A percentile compares a stretch with the other conserved stretches of the same genome.
Conservation (phyloP, 2,888 invertebrate species). For the Pyrrhia umbra region DNA sequence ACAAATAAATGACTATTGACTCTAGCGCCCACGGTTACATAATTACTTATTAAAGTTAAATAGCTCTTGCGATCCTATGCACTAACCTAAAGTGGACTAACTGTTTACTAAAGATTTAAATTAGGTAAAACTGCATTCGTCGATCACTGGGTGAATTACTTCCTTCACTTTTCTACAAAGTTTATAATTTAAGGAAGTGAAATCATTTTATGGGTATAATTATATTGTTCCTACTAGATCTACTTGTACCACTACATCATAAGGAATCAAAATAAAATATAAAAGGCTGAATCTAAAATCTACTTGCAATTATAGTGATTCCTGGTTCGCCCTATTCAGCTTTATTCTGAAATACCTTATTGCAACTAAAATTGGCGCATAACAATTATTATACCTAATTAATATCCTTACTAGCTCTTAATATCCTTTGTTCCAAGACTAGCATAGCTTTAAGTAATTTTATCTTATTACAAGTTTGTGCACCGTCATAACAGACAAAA, state of each 20-base stretch:
- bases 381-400: too few relatives aligned
- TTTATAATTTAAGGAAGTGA: too few relatives aligned
- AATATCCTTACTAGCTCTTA: not conserved
- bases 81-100: conserved; percentile 2
- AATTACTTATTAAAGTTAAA: conserved; percentile 35
- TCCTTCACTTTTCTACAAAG: too few relatives aligned
- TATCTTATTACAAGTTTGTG: conserved; percentile 30
- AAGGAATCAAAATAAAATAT: too few relatives aligned
- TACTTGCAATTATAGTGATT: too few relatives aligned
- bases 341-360: too few relatives aligned
- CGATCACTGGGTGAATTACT: not conserved
- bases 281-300: too few relatives aligned
- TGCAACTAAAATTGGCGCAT: too few relatives aligned
- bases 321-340: too few relatives aligned
- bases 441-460: conserved; percentile 30
- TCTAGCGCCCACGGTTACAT: conserved; percentile 7
- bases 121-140: not conserved
- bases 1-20: not conserved
- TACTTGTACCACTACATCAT: too few relatives aligned
- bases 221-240: too few relatives aligned
- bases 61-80: conserved; percentile 16
- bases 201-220: too few relatives aligned
- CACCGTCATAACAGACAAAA: conserved; percentile 30
- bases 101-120: conserved; percentile 1
- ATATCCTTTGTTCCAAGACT: conserved; percentile 14